Conservation (phyloP, 2,888 invertebrate species). For the Boloria selene region DNA sequence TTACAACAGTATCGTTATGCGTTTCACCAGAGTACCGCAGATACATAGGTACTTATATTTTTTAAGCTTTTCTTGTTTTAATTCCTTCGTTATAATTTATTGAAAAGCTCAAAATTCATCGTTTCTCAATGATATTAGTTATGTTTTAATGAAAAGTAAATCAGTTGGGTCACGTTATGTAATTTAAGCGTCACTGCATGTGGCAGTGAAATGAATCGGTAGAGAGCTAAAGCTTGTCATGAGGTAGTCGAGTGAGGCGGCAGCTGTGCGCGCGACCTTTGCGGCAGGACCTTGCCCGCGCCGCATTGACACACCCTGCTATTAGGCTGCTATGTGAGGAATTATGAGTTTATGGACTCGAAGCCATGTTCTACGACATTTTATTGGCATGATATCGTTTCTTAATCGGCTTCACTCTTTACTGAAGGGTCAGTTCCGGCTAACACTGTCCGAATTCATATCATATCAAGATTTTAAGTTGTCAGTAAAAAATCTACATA, state of each 20-base stretch:
- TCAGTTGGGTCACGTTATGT: background rate
- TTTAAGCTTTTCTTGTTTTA: too few relatives aligned
- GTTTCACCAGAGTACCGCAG: too few relatives aligned
- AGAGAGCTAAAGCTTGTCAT: background rate
- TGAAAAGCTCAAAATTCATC: too few relatives aligned
- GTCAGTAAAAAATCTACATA: background rate
- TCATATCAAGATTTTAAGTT: too few relatives aligned
- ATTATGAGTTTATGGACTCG: slow-evolving; percentile 1
- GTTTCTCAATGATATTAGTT: too few relatives aligned
- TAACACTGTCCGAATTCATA: background rate
- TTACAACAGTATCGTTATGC: too few relatives aligned
- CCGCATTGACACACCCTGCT: slow-evolving; percentile 17
- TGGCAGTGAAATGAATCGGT: background rate
- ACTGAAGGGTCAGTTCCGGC: background rate
- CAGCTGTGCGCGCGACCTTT: slow-evolving; percentile 39
- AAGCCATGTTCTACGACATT: background rate
- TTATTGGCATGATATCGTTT: background rate
- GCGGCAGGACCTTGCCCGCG: slow-evolving; percentile 25
- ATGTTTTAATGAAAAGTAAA: too few relatives aligned
- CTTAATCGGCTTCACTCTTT: background rate
- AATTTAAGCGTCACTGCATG: background rate
- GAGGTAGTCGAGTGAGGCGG: slow-evolving; percentile 8
- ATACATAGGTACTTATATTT: too few relatives aligned
- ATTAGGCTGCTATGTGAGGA: slow-evolving; percentile 15
- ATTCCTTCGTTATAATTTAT: too few relatives aligned